Evolutionary conservation across 2,888 invertebrate species (phyloP).

Genomic region (Epinotia bilunana): DNA sequence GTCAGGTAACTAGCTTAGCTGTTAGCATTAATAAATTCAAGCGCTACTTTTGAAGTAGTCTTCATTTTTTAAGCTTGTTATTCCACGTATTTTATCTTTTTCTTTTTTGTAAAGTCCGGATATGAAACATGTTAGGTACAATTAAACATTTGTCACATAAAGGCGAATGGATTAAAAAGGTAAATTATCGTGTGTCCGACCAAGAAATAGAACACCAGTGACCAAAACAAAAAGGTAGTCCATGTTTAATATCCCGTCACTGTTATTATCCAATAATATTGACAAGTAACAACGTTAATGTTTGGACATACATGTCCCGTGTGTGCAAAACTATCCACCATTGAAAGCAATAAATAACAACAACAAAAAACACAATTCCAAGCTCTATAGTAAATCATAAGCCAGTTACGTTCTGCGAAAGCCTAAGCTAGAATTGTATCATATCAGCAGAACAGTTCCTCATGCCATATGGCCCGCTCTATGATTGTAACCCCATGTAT

Average conservation of each 20-base stretch:
- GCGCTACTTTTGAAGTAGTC: not conserved
- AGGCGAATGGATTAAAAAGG: too few species aligned
- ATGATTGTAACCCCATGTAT: slow-evolving; percentile 50
- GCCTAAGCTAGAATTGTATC: slow-evolving; percentile 21
- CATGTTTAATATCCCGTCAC: not conserved
- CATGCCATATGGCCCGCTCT: slow-evolving; percentile 53
- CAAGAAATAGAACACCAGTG: not conserved
- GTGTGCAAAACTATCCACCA: not conserved
- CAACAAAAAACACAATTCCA: slow-evolving; percentile 4
- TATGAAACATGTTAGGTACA: too few species aligned
- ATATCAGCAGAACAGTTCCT: slow-evolving; percentile 47
- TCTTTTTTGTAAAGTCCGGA: not conserved
- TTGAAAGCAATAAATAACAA: slow-evolving; percentile 1
- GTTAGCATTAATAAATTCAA: slow-evolving; percentile 7
- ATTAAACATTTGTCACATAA: too few species aligned
- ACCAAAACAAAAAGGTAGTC: not conserved
- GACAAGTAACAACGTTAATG: too few species aligned
- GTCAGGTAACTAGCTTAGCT: not conserved
- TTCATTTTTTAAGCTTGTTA: not conserved
- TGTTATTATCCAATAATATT: too few species aligned
- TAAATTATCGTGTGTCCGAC: not conserved
- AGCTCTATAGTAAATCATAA: slow-evolving; percentile 13
- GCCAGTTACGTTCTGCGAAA: slow-evolving; percentile 23
- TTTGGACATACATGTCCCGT: not conserved
- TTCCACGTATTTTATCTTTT: not conserved